Percentiles rank a stretch among this genome's conserved stretches.
These are phyloP conservation scores for Halcyon badia DNA, from an alignment of 2,797 vertebrate species.

Conservation along the genomic window DNA sequence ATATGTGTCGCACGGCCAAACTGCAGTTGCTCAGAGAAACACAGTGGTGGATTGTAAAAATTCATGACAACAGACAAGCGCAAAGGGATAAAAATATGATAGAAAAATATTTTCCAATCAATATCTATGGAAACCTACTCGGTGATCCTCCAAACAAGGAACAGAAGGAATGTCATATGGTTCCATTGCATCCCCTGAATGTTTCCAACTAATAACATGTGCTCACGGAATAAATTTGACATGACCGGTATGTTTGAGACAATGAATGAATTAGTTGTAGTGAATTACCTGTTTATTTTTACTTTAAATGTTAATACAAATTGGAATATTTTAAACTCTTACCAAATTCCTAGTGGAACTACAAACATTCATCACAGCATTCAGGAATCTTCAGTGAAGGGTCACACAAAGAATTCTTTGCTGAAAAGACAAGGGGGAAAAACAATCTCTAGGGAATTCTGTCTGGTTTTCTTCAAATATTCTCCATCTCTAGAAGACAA, in stretches of 20 bases:
- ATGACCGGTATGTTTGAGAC: background rate
- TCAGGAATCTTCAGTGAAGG: background rate
- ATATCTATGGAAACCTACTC: background rate
- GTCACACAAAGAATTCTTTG: slow-evolving; percentile 14
- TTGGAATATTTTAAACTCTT: background rate
- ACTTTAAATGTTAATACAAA: background rate
- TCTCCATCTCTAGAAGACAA: slow-evolving; percentile 60
- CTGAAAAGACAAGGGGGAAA: background rate
- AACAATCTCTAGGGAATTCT: slow-evolving; percentile 18
- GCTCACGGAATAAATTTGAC: background rate
- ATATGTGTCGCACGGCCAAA: rapidly evolving
- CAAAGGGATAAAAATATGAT: background rate
- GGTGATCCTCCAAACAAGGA: background rate
- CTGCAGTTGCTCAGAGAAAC: background rate
- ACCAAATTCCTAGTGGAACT: background rate
- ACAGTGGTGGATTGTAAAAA: background rate
- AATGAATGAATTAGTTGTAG: background rate
- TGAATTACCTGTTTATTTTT: background rate
- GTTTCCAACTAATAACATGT: background rate
- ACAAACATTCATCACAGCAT: background rate
- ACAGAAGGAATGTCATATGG: background rate
- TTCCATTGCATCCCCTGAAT: background rate
- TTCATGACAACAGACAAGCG: background rate
- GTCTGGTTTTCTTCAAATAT: slow-evolving; percentile 40
- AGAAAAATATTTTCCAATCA: background rate